Base-by-base conservation (phyloP, 2,797 vertebrate genomes). In the Thamnophis elegans region DNA sequence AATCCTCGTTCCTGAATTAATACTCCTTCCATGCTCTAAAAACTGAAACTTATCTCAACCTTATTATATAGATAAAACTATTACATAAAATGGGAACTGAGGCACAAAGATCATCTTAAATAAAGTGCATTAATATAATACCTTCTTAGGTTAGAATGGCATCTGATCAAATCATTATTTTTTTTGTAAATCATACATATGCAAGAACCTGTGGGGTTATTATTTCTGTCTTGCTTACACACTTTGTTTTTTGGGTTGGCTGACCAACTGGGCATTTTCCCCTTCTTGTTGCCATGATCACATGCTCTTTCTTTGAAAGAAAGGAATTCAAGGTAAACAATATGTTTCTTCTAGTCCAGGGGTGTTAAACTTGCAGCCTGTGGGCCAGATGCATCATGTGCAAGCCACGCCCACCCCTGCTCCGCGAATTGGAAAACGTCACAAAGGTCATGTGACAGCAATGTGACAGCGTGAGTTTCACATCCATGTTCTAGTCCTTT, bases 11-110 rank as follows among this genome's bases (percentile, higher is more conserved):
- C 36, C 42, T 78, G 73, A 59, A 26, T 28, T 25, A 1, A 6
- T n/a, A 20, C 4, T n/a, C 14, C 5, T 55, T 59, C 55, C 12
- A 56, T 87, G 51, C 20, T 87, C 47, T 65, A 89, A 92, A 90
- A 88, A 91, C n/a, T 73, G 93, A 89, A 90, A 56, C 89, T 87
- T 78, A 68, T 47, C 58, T 55, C 86, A 65, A 78, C 55, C 60
- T 88, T 93, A 28, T 93, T 90, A 90, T 82, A 60, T 59, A 87
- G 55, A 58, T 82, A 87, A 85, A 93, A 89, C 58, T 55, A 90
- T n/a, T 53, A 36, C 87, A 56, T 68, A 13, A 58, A 73, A 88
- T 94, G 47, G 89, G 56, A 87, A 32, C 11, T 25, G 53, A 92
- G 22, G 25, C n/a, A 85, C 92, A 53, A 78, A 28, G 7, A 68